These are phyloP conservation scores for Liposcelis brunnea DNA, from an alignment of 2,888 invertebrate species.

Conservation along the genomic window DNA sequence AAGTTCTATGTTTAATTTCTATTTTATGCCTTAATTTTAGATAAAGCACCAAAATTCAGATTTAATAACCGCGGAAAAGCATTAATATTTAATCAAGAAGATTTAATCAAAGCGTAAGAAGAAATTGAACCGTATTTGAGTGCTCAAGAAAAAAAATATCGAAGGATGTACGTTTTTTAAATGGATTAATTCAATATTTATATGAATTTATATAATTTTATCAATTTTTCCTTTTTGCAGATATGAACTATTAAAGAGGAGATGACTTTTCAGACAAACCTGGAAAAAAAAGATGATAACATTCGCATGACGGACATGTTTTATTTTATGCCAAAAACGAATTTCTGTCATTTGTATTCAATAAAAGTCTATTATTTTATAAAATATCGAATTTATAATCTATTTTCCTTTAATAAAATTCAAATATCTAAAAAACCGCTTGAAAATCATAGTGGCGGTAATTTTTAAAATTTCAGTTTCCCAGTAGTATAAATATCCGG, in stretches of 20 bases:
- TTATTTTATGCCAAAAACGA: too few relatives aligned
- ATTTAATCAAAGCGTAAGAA: constrained; percentile 44
- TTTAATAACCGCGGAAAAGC: too few relatives aligned
- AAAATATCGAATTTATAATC: too few relatives aligned
- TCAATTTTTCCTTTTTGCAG: constrained; percentile 7
- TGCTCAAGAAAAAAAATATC: constrained; percentile 54
- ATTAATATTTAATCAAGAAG: constrained; percentile 33
- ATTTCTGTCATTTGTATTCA: too few relatives aligned
- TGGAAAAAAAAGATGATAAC: constrained; percentile 6
- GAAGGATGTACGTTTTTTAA: constrained; percentile 52
- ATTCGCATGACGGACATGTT: not conserved
- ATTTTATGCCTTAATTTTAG: constrained; percentile 8
- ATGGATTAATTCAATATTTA: constrained; percentile 2
- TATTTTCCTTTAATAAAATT: too few relatives aligned
- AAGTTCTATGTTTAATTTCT: constrained; percentile 1
- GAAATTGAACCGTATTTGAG: constrained; percentile 66
- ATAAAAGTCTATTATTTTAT: too few relatives aligned
- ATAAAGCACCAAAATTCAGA: not conserved
- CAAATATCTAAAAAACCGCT: too few relatives aligned
- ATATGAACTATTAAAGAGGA: constrained; percentile 3
- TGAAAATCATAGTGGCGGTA: too few relatives aligned
- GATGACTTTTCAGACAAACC: not conserved
- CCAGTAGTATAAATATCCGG: too few relatives aligned
- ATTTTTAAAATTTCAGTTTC: too few relatives aligned
- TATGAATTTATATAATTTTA: constrained; percentile 1